phyloP scores from a whole-genome alignment of 2,113 vertebrate species.

The Tachysurus fulvidraco region DNA sequence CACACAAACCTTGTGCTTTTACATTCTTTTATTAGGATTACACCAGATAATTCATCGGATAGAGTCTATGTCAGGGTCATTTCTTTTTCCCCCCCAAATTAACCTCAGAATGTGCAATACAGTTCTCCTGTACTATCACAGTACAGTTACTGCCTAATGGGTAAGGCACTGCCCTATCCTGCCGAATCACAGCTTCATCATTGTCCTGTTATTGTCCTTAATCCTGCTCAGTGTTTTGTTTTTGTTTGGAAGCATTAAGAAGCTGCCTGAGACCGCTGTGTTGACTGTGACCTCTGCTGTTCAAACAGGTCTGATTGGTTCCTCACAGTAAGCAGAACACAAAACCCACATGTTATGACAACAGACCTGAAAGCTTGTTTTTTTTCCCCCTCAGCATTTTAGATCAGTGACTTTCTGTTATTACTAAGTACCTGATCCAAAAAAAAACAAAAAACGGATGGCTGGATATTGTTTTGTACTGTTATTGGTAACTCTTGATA shows the following conservation, averaged over 20 bases:
- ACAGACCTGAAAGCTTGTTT: neutral
- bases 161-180: neutral
- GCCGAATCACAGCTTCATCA: neutral
- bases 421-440: neutral
- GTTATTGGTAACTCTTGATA: neutral
- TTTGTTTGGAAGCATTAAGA: neutral
- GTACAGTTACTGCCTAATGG: neutral
- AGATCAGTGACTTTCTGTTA: neutral
- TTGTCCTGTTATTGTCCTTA: neutral
- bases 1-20: neutral
- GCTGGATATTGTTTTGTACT: neutral
- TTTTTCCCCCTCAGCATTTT: neutral
- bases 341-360: slow-evolving; percentile 26
- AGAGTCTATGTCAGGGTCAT: neutral
- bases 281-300: slow-evolving; percentile 20
- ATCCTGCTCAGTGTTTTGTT: neutral
- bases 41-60: too few relatives aligned
- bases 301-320: neutral
- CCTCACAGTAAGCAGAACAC: neutral
- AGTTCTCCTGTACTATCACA: neutral
- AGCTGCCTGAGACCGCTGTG: neutral
- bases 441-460: neutral
- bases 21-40: neutral
- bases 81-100: neutral
- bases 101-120: neutral